Evolutionary conservation across 2,113 vertebrate species (phyloP), one percentile per base, ranked within the genome.

Genomic region (Tylochromis polylepis): DNA sequence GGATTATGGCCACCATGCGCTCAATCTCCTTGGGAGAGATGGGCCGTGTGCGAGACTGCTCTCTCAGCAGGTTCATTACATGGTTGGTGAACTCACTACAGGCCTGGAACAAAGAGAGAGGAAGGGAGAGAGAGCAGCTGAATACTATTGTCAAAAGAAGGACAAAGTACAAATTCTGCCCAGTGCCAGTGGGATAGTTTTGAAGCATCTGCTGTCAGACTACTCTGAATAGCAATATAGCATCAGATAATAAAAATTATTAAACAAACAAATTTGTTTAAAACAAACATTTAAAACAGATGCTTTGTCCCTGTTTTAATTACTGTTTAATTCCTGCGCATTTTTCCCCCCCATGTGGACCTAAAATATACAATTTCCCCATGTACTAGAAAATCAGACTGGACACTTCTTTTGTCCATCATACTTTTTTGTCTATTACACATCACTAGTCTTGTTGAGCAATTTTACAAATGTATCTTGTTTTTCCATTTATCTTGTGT

Each of bases 81-180:
- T 97, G 97, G 60, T 96, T 97, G 89, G 97, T 98, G 95, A 98
- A 98, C 94, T 98, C 97, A 15, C 95, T 96, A 96, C 97, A 98
- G n/a, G 98, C 97, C 97, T 98, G 95, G 56, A 88, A 27, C 49
- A 84, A 11, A 65, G 46, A 75, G 18, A n/a, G 72, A 12, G 57
- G 27, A 34, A 55, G 31, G n/a, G 55, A 83, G 65, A 87, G 36
- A 53, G 55, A 81, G 58, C 24, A 55, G 72, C 57, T 88, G n/a
- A 84, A 92, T 78, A 65, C 11, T 43, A 82, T 14, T 81, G 62
- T 41, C 62, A 83, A 90, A 81, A 77, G 43, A 83, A 8, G 59
- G 51, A 22, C 46, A 22, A 49, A 53, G 60, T 55, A 81, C 31
- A 83, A 81, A 77, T 53, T 84, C 58, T 90, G 55, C 70, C 43